Evolutionary conservation across 2,797 vertebrate genomes (phyloP).

Genomic region (Amblyopsis hoosieri): DNA sequence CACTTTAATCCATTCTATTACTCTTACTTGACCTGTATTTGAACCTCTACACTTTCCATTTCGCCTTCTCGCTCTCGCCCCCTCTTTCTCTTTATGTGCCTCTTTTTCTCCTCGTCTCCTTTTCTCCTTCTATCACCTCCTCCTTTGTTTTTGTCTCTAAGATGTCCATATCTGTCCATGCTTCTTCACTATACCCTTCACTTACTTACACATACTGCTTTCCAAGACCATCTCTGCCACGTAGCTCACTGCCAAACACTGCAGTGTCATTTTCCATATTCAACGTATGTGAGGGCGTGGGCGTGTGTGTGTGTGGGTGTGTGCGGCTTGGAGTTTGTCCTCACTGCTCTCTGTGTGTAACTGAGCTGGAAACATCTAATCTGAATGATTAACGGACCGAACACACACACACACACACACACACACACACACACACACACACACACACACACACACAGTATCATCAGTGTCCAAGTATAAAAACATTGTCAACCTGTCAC

Average conservation of each 20-base stretch:
- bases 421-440: constrained; percentile 16
- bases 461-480: not conserved
- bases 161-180: no score
- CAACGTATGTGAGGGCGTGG: constrained; percentile 3
- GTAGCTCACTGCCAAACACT: constrained; percentile 46
- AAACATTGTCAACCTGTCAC: no score
- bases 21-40: not conserved
- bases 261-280: constrained; percentile 54
- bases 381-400: constrained; percentile 43
- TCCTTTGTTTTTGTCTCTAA: not conserved
- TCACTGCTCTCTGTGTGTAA: constrained; percentile 54
- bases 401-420: constrained; percentile 18
- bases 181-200: not conserved
- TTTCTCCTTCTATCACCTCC: not conserved
- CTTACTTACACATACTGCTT: constrained; percentile 8
- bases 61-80: not conserved
- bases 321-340: constrained; percentile 56
- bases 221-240: constrained; percentile 36
- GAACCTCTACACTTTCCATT: not conserved
- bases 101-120: not conserved
- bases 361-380: constrained; percentile 70
- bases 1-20: not conserved
- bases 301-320: constrained; percentile 9
- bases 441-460: constrained; percentile 17
- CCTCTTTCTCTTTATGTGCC: not conserved